Percentiles rank a stretch among this genome's conserved stretches.
Conservation (phyloP, 2,888 invertebrate species). For the Halocaridina rubra region DNA sequence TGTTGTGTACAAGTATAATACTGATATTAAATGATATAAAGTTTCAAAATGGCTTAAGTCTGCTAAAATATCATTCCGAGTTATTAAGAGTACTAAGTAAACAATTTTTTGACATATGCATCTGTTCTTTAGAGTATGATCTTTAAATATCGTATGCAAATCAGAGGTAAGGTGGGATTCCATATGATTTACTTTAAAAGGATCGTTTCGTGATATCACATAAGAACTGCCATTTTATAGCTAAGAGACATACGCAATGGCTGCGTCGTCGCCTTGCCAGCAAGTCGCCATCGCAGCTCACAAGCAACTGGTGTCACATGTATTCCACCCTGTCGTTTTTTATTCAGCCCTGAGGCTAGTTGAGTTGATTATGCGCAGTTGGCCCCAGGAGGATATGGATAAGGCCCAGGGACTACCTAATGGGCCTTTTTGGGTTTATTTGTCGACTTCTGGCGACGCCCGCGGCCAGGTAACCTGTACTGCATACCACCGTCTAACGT, state of each 20-base stretch:
- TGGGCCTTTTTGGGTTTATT: too few species aligned
- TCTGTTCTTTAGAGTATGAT: too few species aligned
- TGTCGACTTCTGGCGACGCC: slow-evolving; percentile 32
- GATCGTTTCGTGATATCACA: neutral
- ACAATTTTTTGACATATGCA: too few species aligned
- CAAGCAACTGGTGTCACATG: neutral
- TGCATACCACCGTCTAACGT: neutral
- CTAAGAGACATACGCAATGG: too few species aligned
- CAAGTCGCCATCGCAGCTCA: slow-evolving; percentile 19
- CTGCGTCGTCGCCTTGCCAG: slow-evolving; percentile 22
- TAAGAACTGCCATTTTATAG: neutral
- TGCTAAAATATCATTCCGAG: too few species aligned
- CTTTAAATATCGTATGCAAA: too few species aligned
- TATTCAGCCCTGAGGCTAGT: neutral
- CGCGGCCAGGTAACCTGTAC: slow-evolving; percentile 32
- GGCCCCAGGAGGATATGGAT: neutral
- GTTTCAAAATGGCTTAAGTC: too few species aligned
- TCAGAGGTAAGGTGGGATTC: too few species aligned
- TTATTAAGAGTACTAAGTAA: too few species aligned
- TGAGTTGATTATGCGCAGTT: neutral
- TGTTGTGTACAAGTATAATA: too few species aligned
- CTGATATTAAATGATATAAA: too few species aligned
- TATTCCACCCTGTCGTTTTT: neutral
- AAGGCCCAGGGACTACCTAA: neutral
- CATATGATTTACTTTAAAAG: too few species aligned